phyloP scores from a whole-genome alignment of 2,113 vertebrate genomes.

The Lepidothrix coronata region DNA sequence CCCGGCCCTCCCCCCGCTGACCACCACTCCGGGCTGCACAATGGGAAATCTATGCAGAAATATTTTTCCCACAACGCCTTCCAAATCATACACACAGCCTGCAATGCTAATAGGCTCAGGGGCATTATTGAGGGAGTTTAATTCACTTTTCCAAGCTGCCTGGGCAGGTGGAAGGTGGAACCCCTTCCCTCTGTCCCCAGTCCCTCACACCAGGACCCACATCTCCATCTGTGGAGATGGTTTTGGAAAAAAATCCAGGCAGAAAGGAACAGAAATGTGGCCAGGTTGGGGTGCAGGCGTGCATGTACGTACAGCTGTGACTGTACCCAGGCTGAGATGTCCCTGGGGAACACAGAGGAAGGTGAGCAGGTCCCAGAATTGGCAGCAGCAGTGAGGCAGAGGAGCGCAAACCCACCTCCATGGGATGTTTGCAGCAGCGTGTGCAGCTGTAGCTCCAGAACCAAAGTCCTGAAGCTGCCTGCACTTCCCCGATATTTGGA shows the following conservation, averaged over 20 bases:
- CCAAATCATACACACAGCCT: slow-evolving; percentile 29
- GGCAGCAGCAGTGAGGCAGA: background rate
- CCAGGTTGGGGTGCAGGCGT: background rate
- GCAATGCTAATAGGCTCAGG: slow-evolving; percentile 32
- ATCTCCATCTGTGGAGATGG: background rate
- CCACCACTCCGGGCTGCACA: background rate
- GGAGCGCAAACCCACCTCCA: background rate
- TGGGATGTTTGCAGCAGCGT: background rate
- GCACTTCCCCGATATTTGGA: background rate
- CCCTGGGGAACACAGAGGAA: background rate
- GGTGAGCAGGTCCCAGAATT: background rate
- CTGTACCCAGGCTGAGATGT: background rate
- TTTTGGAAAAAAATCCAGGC: background rate
- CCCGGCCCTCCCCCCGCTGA: background rate
- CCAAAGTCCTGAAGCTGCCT: background rate
- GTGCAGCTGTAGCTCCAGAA: background rate
- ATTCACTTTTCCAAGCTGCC: background rate
- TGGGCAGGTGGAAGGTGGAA: background rate
- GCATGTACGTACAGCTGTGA: background rate
- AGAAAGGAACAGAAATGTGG: background rate
- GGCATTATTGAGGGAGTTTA: background rate
- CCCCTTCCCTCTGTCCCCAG: background rate
- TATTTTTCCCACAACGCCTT: slow-evolving; percentile 48
- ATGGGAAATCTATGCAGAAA: slow-evolving; percentile 37
- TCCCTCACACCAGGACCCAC: background rate